Base-by-base conservation (phyloP, 2,888 invertebrate species). In the Falcaria lacertinaria region DNA sequence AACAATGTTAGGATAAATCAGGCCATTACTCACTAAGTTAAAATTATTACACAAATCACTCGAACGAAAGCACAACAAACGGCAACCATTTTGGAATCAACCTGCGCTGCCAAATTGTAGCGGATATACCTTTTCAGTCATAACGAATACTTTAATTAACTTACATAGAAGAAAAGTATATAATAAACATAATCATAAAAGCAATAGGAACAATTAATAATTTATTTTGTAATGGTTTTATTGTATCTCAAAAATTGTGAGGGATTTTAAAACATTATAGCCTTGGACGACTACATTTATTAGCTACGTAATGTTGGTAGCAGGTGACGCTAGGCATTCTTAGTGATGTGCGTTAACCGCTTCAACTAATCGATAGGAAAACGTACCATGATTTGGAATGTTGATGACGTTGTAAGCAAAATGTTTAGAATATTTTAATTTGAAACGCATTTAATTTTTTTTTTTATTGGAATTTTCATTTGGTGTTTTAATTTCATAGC, bases 81-180 rank as follows among this genome's bases (percentile, higher is more conserved):
- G 87, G 64, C 86, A 80, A 85, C 90, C 90, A 90, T 90, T 83
- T 90, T 90, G 89, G 84, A 87, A 77, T 77, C 75, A 80, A 79
- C 77, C 70, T 71, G 66, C 60, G 57, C 65, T 64, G 64, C 61
- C 69, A 68, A 66, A 62, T 59, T 58, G 62, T 67, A 70, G 64
- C 78, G 80, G 80, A 79, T 71, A 66, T 74, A 54, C 57, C 57
- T 54, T 48, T 42, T n/a, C 43, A 52, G 53, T 56, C 52, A 57
- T 57, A 47, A 33, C 43, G 43, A 45, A 41, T 14, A 32, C 41
- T 34, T 39, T 39, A 7, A 36, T 17, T 16, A 2, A 28, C 1
- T 11, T 11, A 3, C 7, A 1, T 28, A 11, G 11, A 11, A 11
- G 11, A 28, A 11, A 11, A 28, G 11, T 1, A 28, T 11, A 3